Conservation (phyloP, 2,888 invertebrate species). For the Ichneumoninae sp. region DNA sequence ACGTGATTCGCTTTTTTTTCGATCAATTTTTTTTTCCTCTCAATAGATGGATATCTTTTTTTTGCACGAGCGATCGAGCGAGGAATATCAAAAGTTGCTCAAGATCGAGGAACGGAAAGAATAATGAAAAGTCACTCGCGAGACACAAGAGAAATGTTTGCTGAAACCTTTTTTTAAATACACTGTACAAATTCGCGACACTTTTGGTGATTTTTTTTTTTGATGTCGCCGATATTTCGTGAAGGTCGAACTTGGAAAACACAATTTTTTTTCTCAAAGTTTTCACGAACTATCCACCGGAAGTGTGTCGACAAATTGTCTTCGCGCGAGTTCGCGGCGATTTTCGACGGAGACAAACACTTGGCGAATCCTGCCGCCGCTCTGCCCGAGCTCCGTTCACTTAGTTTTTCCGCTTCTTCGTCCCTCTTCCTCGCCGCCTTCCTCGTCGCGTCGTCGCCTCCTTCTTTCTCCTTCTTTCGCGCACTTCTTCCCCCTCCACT, state of each 20-base stretch:
- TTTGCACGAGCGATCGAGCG: too few species aligned
- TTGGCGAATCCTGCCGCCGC: constrained; percentile 56
- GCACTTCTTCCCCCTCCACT: constrained; percentile 35
- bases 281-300: constrained; percentile 1
- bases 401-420: constrained; percentile 59
- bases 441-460: constrained; percentile 62
- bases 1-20: neutral
- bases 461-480: constrained; percentile 46
- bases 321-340: neutral
- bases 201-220: neutral
- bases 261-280: neutral
- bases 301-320: constrained; percentile 12
- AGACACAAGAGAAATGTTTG: neutral
- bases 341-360: constrained; percentile 38
- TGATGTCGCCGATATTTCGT: neutral
- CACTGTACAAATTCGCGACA: constrained; percentile 1
- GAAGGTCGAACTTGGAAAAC: neutral
- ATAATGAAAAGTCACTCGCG: neutral
- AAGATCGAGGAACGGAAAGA: too few species aligned
- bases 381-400: constrained; percentile 45
- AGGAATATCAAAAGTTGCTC: too few species aligned
- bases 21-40: neutral
- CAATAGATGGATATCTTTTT: neutral
- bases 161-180: neutral
- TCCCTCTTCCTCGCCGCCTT: constrained; percentile 65